phyloP scores from a whole-genome alignment of 2,888 invertebrate genomes.

The Spodoptera littoralis region DNA sequence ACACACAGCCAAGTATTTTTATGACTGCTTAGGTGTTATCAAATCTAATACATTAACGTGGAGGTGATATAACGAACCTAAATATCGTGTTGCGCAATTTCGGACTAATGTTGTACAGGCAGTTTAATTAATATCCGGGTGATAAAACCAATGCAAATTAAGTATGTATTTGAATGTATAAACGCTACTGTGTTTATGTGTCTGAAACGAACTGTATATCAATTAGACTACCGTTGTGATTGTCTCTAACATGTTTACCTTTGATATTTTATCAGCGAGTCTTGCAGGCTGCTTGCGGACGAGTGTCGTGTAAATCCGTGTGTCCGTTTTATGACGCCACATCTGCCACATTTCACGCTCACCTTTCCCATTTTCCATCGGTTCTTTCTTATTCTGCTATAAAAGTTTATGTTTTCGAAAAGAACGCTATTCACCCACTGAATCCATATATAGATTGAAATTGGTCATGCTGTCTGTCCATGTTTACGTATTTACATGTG shows the following conservation, averaged over 20 bases:
- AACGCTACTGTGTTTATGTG: slow-evolving; percentile 30
- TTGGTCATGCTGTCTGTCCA: slow-evolving; percentile 81
- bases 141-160: slow-evolving; percentile 36
- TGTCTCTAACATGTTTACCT: slow-evolving; percentile 4
- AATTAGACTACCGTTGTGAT: slow-evolving; percentile 8
- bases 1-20: slow-evolving; percentile 37
- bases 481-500: slow-evolving; percentile 65
- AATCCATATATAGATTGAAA: slow-evolving; percentile 73
- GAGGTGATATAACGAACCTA: slow-evolving; percentile 34
- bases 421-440: slow-evolving; percentile 75
- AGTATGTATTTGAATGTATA: slow-evolving; percentile 30
- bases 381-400: slow-evolving; percentile 77
- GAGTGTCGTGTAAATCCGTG: slow-evolving; percentile 8
- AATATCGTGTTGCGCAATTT: slow-evolving; percentile 38
- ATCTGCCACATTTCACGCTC: slow-evolving; percentile 87
- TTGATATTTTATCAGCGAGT: slow-evolving; percentile 12
- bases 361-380: slow-evolving; percentile 85
- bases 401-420: slow-evolving; percentile 83
- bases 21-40: slow-evolving; percentile 45
- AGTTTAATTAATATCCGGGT: slow-evolving; percentile 49
- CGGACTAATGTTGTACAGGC: slow-evolving; percentile 6
- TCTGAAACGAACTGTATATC: slow-evolving; percentile 7
- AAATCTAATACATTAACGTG: slow-evolving; percentile 33
- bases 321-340: slow-evolving; percentile 67
- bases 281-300: background rate